phyloP scores from a whole-genome alignment of 2,888 invertebrate genomes.

The Drosophila rubida region DNA sequence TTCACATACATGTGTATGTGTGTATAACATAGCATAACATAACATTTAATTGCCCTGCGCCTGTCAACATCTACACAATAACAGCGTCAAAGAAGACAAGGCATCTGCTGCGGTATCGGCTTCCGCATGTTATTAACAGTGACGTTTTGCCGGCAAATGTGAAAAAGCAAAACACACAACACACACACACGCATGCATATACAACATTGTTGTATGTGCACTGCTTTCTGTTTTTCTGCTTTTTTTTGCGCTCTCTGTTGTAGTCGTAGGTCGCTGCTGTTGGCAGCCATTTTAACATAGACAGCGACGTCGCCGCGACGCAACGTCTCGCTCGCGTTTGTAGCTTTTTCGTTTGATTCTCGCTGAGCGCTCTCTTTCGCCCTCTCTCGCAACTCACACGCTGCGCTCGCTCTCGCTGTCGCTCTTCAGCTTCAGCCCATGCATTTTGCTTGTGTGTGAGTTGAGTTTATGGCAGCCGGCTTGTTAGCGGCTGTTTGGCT shows the following conservation, averaged over 20 bases:
- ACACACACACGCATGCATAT: neutral
- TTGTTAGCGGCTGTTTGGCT: constrained; percentile 58
- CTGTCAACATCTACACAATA: constrained; percentile 32
- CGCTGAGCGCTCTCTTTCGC: neutral
- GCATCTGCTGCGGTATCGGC: constrained; percentile 17
- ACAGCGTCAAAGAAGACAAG: neutral
- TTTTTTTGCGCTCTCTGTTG: constrained; percentile 11
- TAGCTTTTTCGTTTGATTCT: neutral
- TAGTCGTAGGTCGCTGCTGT: constrained; percentile 35
- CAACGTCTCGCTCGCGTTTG: neutral
- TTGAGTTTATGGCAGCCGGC: constrained; percentile 42
- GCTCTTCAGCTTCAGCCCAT: constrained; percentile 16
- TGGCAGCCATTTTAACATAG: constrained; percentile 48
- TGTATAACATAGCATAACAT: constrained; percentile 25
- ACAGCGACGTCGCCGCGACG: constrained; percentile 27
- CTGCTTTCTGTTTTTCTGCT: constrained; percentile 13
- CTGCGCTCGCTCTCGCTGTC: constrained; percentile 5
- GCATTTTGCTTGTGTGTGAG: neutral
- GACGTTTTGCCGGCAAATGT: constrained; percentile 48
- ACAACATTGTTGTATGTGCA: constrained; percentile 10
- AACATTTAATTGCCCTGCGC: constrained; percentile 52
- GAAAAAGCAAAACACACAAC: constrained; percentile 17
- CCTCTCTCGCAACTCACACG: neutral
- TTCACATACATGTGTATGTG: constrained; percentile 6
- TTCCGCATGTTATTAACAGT: constrained; percentile 68